These are phyloP conservation scores for Chelmon rostratus DNA, from an alignment of 2,797 vertebrate species.

Conservation along the genomic window DNA sequence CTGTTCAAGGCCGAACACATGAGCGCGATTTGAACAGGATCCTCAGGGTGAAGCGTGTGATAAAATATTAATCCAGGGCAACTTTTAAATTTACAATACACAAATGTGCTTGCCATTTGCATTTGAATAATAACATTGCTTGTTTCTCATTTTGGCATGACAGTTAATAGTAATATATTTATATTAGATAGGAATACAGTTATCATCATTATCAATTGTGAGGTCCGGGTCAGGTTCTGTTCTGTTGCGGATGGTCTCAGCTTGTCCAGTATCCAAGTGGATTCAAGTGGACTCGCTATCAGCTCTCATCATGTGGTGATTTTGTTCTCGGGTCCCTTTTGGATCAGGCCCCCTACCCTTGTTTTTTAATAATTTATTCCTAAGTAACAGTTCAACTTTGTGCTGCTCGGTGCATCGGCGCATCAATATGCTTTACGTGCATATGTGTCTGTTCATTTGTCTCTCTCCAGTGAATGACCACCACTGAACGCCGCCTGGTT, in stretches of 20 bases:
- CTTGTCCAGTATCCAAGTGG: constrained; percentile 1
- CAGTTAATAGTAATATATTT: not conserved
- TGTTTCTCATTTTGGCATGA: constrained; percentile 4
- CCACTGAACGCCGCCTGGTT: not conserved
- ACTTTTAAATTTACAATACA: not conserved
- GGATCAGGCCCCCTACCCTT: not conserved
- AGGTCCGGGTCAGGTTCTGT: not conserved
- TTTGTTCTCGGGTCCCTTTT: constrained; percentile 11
- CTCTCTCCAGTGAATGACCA: not conserved
- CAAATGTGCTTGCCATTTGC: not conserved
- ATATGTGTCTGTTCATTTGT: not conserved
- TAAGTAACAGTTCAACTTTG: no score
- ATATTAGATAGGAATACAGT: not conserved
- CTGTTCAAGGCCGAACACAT: not conserved
- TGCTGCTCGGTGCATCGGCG: not conserved
- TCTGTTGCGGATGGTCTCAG: not conserved
- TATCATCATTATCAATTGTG: constrained; percentile 1
- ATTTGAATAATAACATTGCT: not conserved
- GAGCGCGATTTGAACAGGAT: not conserved
- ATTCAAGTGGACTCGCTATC: not conserved
- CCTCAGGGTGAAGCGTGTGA: not conserved
- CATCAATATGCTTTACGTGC: not conserved
- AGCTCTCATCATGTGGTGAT: constrained; percentile 34
- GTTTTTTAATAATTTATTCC: no score
- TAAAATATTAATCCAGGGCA: constrained; percentile 4